Evolutionary conservation across 2,113 vertebrate genomes (phyloP), one percentile per base, ranked within the genome.

Genomic region (Cettia cetti): DNA sequence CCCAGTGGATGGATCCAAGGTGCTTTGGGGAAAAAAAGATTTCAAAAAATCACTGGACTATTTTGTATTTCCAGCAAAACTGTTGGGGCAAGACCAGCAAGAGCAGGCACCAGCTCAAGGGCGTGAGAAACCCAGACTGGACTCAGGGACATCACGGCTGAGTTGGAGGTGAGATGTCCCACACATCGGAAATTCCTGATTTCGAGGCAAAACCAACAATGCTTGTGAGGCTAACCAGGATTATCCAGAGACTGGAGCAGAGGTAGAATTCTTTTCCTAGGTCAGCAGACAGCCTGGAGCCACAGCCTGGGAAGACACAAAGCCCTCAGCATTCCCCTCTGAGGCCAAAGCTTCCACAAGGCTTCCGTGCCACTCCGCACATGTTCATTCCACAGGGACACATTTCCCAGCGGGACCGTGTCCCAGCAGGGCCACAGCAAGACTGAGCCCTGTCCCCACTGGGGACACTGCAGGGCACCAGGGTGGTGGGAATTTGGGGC

Each of bases 121-220:
- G 28, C 12, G 27, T 6, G 30, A 77, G 30, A 47, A 70, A 78
- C 16, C 30, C 47, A 12, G 5, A 30, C 18, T 27, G 40, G 50
- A 35, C 20, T 13, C 0, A 0, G 18, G 30, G 40, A 59, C 20
- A 3, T 14, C n/a, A 16, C 0, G 0, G 37, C 15, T 40, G 64
- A 21, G 7, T 8, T 26, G n/a, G 56, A 81, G 37, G 7, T 22
- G 13, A 11, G 35, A 26, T 11, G 19, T 27, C 66, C 45, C 40
- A 47, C 40, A 33, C 18, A 59, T 7, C 1, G 1, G 24, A 45
- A 77, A 82, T 75, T 82, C 83, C 39, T n/a, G 13, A 13, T 44
- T 70, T 75, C n/a, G 24, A 71, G 54, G 47, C 8, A 52, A 47
- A 74, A 65, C 6, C 2, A 57, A 8, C 35, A 50, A 6, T 21